These are phyloP conservation scores for Onychomys arenicola DNA, from an alignment of 2,797 vertebrate genomes.

Conservation along the genomic window DNA sequence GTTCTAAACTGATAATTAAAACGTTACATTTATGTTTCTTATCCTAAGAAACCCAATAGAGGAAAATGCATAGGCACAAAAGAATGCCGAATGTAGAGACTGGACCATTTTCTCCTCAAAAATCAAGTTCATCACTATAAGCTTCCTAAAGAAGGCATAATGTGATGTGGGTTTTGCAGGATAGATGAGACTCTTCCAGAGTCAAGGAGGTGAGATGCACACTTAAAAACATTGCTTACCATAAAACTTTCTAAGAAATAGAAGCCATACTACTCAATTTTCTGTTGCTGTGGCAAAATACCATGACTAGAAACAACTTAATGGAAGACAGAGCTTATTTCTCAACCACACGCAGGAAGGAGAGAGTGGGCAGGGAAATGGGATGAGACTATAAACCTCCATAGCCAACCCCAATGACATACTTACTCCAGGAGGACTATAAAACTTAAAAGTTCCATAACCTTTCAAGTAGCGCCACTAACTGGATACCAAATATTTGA, in stretches of 20 bases:
- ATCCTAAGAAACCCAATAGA: background rate
- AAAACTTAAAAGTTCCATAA: background rate
- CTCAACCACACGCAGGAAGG: background rate
- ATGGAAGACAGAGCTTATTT: background rate
- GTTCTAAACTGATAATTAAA: background rate
- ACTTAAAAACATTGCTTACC: accelerated
- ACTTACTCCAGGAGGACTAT: background rate
- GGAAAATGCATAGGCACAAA: background rate
- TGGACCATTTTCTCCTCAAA: background rate
- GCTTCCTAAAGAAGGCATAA: background rate
- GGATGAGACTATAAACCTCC: background rate
- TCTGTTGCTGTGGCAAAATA: background rate
- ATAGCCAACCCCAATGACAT: background rate
- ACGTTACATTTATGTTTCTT: background rate
- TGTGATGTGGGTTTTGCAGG: background rate
- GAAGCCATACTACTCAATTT: background rate
- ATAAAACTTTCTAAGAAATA: background rate
- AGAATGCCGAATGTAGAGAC: background rate
- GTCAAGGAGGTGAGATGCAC: background rate
- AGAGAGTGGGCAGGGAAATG: background rate
- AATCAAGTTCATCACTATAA: accelerated
- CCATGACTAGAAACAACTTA: background rate
- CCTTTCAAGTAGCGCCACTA: background rate
- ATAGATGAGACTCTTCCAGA: background rate
- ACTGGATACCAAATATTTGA: no score